Conservation (phyloP, 2,797 vertebrate genomes). For the Melanotaenia pygmaea region DNA sequence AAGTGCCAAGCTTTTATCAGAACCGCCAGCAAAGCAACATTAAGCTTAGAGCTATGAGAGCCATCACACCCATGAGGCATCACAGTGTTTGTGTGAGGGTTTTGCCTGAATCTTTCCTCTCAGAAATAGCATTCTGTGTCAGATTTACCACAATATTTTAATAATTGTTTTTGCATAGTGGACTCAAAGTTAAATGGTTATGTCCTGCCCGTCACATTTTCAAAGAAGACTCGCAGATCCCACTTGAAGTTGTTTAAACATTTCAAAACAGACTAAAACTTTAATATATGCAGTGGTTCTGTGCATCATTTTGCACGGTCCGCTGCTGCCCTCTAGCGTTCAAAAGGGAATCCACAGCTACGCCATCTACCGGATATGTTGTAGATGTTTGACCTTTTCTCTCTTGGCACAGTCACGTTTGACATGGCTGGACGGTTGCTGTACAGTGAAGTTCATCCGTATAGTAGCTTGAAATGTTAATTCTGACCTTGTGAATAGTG, state of each 20-base stretch:
- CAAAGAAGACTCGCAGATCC: not conserved
- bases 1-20: slow-evolving; percentile 18
- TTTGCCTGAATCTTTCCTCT: not conserved
- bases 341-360: rapidly evolving
- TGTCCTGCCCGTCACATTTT: not conserved
- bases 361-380: slow-evolving; percentile 65
- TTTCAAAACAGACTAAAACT: not conserved
- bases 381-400: slow-evolving; percentile 64
- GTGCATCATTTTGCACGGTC: not conserved
- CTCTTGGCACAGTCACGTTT: slow-evolving; percentile 34
- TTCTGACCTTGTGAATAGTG: slow-evolving; percentile 28
- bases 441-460: not conserved
- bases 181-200: not conserved
- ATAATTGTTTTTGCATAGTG: not conserved
- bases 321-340: slow-evolving; percentile 60
- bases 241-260: not conserved
- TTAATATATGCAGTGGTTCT: not conserved
- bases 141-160: not conserved
- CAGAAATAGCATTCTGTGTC: not conserved
- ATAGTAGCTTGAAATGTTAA: slow-evolving; percentile 4
- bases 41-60: not conserved
- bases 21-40: slow-evolving; percentile 5
- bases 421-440: slow-evolving; percentile 24
- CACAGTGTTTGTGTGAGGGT: not conserved
- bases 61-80: slow-evolving; percentile 10